phyloP scores from a whole-genome alignment of 2,113 vertebrate genomes.

The Pseudonaja textilis region DNA sequence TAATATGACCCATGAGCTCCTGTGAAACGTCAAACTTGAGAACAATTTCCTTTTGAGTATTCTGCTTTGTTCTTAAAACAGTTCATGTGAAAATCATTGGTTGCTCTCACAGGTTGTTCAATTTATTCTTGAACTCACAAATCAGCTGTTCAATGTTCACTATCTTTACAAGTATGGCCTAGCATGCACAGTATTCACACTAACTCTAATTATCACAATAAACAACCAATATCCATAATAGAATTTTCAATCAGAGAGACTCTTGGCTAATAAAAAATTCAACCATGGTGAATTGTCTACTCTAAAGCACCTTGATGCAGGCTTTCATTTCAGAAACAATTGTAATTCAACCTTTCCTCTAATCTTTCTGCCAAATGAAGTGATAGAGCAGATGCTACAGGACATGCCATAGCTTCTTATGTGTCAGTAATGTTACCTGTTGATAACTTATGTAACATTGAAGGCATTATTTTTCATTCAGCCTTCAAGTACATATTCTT shows the following conservation, averaged over 20 bases:
- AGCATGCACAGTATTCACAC: not conserved
- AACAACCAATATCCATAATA: not conserved
- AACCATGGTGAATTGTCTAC: not conserved
- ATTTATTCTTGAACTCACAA: not conserved
- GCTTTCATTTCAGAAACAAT: not conserved
- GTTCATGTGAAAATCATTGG: not conserved
- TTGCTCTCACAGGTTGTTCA: not conserved
- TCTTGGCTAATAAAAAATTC: not conserved
- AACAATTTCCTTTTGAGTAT: not conserved
- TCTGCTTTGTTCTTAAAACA: not conserved
- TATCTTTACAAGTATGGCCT: not conserved
- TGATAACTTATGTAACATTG: not conserved
- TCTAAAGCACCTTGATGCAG: not conserved
- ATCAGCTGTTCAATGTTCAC: not conserved
- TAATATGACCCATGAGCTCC: too few relatives aligned
- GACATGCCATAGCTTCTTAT: not conserved
- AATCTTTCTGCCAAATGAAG: not conserved
- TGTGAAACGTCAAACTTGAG: not conserved
- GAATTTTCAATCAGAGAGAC: not conserved
- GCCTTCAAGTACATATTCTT: not conserved
- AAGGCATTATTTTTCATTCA: not conserved
- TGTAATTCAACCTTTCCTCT: not conserved
- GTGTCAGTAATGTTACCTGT: not conserved
- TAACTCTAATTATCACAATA: not conserved
- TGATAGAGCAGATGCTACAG: not conserved